These are phyloP conservation scores for Hyles lineata DNA, from an alignment of 2,888 invertebrate species.

Conservation along the genomic window DNA sequence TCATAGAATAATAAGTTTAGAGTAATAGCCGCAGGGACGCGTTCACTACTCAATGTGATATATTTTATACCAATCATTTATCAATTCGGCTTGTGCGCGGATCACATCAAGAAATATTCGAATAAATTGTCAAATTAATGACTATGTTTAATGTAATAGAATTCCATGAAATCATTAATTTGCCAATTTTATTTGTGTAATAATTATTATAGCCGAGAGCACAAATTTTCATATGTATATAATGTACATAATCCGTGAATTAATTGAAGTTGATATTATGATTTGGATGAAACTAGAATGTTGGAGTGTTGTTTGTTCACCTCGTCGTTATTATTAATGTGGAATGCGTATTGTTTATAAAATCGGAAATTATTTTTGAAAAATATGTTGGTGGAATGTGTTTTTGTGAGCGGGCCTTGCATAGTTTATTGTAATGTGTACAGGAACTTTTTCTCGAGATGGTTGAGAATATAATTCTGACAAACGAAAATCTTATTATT, in stretches of 20 bases:
- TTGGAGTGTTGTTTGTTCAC: neutral
- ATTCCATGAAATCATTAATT: neutral
- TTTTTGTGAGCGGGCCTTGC: constrained; percentile 24
- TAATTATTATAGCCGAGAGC: constrained; percentile 2
- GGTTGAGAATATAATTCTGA: constrained; percentile 23
- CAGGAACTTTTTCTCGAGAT: constrained; percentile 7
- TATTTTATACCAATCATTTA: constrained; percentile 20
- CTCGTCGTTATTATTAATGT: constrained; percentile 22
- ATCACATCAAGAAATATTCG: neutral
- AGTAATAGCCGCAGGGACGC: constrained; percentile 6
- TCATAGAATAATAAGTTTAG: constrained; percentile 36
- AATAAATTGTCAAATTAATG: constrained; percentile 7
- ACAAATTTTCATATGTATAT: constrained; percentile 16
- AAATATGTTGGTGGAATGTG: neutral
- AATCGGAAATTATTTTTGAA: constrained; percentile 15
- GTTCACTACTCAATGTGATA: constrained; percentile 16
- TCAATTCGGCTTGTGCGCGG: neutral
- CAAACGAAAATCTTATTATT: constrained; percentile 18
- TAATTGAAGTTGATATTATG: constrained; percentile 3
- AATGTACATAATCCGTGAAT: constrained; percentile 13
- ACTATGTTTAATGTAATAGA: neutral
- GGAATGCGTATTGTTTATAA: constrained; percentile 8
- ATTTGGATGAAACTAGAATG: constrained; percentile 2
- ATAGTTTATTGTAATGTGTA: constrained; percentile 17
- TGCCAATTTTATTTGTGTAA: constrained; percentile 7